Evolutionary conservation across 2,113 vertebrate species (phyloP).

Genomic region (Phalacrocorax brasilianus): DNA sequence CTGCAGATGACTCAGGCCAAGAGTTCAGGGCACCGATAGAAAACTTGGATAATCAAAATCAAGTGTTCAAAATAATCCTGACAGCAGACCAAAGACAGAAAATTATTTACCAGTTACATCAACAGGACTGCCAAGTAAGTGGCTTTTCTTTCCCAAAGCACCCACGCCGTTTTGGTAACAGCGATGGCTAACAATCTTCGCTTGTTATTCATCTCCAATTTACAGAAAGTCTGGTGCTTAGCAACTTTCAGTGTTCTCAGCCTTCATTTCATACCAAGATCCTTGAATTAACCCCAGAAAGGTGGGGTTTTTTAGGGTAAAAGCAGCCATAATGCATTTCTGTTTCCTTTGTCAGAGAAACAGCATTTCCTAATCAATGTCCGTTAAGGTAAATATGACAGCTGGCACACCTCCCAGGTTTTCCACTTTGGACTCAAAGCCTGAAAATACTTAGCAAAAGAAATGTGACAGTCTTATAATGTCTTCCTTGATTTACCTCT

Average conservation of each 20-base stretch:
- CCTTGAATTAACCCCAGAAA: not conserved
- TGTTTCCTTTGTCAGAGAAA: not conserved
- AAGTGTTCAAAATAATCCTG: not conserved
- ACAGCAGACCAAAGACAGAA: not conserved
- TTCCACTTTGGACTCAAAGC: not conserved
- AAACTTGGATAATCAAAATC: not conserved
- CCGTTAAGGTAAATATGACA: not conserved
- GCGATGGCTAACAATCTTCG: not conserved
- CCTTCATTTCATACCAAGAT: not conserved
- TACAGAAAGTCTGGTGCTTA: not conserved
- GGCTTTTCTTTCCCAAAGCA: not conserved
- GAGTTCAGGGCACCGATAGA: not conserved
- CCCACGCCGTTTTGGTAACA: not conserved
- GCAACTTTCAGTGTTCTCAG: not conserved
- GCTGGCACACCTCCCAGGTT: not conserved
- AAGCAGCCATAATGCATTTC: not conserved
- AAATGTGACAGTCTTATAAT: not conserved
- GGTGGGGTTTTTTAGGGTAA: not conserved
- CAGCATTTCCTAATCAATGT: not conserved
- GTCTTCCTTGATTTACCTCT: not conserved
- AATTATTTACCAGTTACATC: slow-evolving; percentile 2
- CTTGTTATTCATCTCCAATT: not conserved
- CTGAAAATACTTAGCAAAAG: not conserved
- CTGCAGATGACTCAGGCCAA: not conserved
- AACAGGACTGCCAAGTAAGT: not conserved